Evolutionary conservation across 2,888 invertebrate genomes (phyloP), one percentile per base, ranked within the genome.

Genomic region (Tipula lateralis): DNA sequence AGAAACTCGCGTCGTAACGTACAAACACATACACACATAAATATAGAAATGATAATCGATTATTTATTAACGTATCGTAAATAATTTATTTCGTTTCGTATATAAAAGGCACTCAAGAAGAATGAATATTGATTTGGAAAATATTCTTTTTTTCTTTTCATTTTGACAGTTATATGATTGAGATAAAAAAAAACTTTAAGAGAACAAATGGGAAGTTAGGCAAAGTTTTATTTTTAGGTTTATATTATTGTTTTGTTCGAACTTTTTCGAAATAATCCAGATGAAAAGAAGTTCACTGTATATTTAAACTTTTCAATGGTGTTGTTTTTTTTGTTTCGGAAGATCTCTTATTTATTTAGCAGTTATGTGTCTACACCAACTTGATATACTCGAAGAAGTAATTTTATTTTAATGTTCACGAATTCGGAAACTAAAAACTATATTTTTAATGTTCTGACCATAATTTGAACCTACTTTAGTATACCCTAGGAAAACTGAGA

Each of bases 11-110:
- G 16, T 36, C 36, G 36, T 36, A 36, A 36, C 12, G 36, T 44
- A 16, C 16, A n/a, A 44, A 5, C 13, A 39, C 13, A 16, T n/a
- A 44, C 16, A 44, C 16, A 3, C 16, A 1, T 44, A 6, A 16
- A 44, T 44, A 66, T 66, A 24, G 2, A 24, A 66, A 66, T 66
- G 66, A 24, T 66, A 66, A 66, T 66, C 66, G 66, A 66, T 66
- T 66, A 66, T 66, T 66, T 66, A 66, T 66, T 66, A 66, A 66
- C 66, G 66, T 66, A 66, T 66, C 66, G 66, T 66, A 66, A 66
- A 66, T 66, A 66, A 66, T 24, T 24, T 66, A 66, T 66, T 66
- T 66, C 66, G 19, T 24, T 66, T 66, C 66, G 66, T 24, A 66
- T 24, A 66, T 66, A 66, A 13, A 24, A 24, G 7, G 66, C 66